A percentile compares a stretch with the other conserved stretches of the same genome.
These are phyloP conservation scores for Monochamus alternatus DNA, from an alignment of 2,888 invertebrate genomes.

Conservation along the genomic window DNA sequence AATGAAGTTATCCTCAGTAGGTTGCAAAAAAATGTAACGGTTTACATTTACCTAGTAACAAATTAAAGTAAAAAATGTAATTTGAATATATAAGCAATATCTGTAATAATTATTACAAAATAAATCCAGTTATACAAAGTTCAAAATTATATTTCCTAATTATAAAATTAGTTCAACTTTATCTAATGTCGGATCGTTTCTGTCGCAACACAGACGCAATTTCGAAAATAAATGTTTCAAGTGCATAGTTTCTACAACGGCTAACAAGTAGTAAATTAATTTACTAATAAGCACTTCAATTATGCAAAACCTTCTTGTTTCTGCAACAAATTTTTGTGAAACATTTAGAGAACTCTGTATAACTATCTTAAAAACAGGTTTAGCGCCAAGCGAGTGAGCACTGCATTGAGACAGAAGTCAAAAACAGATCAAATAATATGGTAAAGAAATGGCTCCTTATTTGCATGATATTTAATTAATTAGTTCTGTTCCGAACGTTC, in stretches of 20 bases:
- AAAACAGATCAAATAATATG: neutral
- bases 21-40: too few species aligned
- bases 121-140: too few species aligned
- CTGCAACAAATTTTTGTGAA: slow-evolving; percentile 7
- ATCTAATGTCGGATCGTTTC: neutral
- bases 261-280: neutral
- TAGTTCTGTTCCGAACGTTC: slow-evolving; percentile 1
- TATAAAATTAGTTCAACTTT: neutral
- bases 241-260: neutral
- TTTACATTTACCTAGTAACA: too few species aligned
- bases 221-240: neutral
- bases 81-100: too few species aligned
- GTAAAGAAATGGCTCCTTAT: slow-evolving; percentile 3
- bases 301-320: neutral
- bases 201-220: neutral
- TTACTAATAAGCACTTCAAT: neutral
- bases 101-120: too few species aligned
- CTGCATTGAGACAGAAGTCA: neutral
- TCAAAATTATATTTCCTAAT: too few species aligned
- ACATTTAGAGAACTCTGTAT: slow-evolving; percentile 1
- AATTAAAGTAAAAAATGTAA: too few species aligned
- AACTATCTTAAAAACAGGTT: neutral
- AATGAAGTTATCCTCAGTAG: too few species aligned
- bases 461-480: slow-evolving; percentile 9
- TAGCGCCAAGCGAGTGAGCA: neutral